phyloP scores from a whole-genome alignment of 2,888 invertebrate genomes.

The Drosophila atripex region DNA sequence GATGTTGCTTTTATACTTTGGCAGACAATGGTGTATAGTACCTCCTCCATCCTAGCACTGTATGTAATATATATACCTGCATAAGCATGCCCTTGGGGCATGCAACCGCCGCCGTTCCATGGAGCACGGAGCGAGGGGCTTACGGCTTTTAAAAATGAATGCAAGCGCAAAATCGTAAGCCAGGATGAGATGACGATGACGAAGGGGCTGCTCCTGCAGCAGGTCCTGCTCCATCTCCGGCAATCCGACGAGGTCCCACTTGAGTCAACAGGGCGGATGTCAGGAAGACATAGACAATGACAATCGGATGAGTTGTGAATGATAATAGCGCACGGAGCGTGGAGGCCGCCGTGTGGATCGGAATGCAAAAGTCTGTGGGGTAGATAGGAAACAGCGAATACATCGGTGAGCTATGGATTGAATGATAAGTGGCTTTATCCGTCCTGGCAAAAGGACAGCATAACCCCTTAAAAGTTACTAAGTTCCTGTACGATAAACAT shows the following conservation, averaged over 20 bases:
- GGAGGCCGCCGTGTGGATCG: conserved; percentile 39
- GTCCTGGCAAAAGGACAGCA: conserved; percentile 17
- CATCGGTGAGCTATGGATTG: conserved; percentile 42
- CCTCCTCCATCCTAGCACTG: conserved; percentile 37
- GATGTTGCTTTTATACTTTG: background rate
- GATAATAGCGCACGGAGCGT: conserved; percentile 56
- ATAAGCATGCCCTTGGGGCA: conserved; percentile 60
- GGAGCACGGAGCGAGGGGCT: background rate
- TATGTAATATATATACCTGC: conserved; percentile 37
- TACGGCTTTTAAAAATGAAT: conserved; percentile 52
- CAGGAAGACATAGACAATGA: conserved; percentile 63
- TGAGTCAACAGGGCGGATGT: conserved; percentile 50
- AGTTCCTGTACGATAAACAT: background rate
- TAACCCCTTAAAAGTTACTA: conserved; percentile 8
- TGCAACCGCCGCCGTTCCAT: background rate
- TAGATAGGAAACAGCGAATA: conserved; percentile 30
- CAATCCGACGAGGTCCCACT: conserved; percentile 31
- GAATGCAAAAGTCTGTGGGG: conserved; percentile 36
- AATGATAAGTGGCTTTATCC: conserved; percentile 41
- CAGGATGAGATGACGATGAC: conserved; percentile 36
- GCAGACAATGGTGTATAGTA: conserved; percentile 51
- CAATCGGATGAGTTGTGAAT: conserved; percentile 77
- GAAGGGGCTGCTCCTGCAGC: conserved; percentile 1
- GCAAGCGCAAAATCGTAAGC: conserved; percentile 52
- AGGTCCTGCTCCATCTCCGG: background rate